Evolutionary conservation across 1,140 invertebrate species (phyloP), one percentile per base, ranked within the genome.

Genomic region (Papilio helenus): DNA sequence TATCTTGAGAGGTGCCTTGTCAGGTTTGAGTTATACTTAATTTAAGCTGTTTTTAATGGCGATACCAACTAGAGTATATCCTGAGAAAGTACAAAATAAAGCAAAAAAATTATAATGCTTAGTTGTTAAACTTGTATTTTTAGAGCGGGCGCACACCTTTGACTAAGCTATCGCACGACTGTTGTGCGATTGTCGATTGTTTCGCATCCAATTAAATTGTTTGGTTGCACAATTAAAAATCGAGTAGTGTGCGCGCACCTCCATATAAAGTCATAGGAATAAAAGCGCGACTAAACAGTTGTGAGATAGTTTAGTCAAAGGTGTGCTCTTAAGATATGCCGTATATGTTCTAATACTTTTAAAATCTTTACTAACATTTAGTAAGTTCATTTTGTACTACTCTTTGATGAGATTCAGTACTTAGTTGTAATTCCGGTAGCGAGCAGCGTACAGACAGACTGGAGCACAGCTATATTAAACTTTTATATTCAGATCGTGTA

Each of bases 401-500:
- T 55, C 20, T 55, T 55, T 20, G n/a, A 55, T 20, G 29, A 68
- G 14, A 29, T 39, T 39, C 34, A 8, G 34, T 39, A 1, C 34
- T 39, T 8, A 8, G 26, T 18, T 16, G 12, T 68, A 34, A 16
- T 29, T 68, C 23, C 61, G 14, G 12, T 2, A 29, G 14, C 14
- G 61, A 34, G 26, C 61, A 7, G 29, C 23, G 12, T 29, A 5
- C 61, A 16, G 26, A 34, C 26, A 46, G 44, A 46, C 61, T 68
- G 3, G 12, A 34, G 23, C 23, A 68, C 61, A 29, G 61, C 61
- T 29, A 34, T 29, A 29, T 68, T 68, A 34, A 68, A 68, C 12
- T 68, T 68, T 68, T 68, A 68, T 68, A 68, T 68, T 68, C 61
- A 68, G 61, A 29, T 26, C 61, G 61, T 68, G 61, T 68, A 29